Conservation (phyloP, 2,888 invertebrate species). For the Chaetoderma sp. region DNA sequence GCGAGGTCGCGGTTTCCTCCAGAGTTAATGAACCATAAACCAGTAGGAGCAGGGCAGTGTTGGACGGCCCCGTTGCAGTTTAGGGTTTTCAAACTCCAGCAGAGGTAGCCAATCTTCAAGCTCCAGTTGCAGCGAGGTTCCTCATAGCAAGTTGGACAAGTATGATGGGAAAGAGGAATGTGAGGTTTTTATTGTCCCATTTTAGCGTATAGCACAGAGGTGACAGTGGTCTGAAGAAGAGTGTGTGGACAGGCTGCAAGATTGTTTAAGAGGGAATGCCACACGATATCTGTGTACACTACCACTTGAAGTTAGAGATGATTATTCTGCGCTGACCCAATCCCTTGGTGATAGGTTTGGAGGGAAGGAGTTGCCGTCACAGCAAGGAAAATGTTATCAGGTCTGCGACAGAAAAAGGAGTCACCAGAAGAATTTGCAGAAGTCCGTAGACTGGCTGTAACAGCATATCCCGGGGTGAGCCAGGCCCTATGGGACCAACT, state of each 20-base stretch:
- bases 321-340: neutral
- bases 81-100: neutral
- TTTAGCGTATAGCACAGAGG: neutral
- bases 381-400: neutral
- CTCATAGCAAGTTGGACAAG: neutral
- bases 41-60: too few relatives aligned
- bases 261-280: neutral
- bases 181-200: neutral
- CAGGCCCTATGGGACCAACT: neutral
- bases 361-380: neutral
- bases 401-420: neutral
- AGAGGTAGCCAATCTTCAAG: neutral
- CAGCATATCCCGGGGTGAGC: neutral
- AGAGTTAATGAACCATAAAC: too few relatives aligned
- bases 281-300: neutral
- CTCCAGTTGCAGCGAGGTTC: neutral
- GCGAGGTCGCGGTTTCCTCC: too few relatives aligned
- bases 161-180: neutral
- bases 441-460: neutral
- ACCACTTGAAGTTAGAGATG: neutral
- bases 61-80: too few relatives aligned
- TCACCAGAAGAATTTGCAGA: neutral
- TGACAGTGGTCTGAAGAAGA: neutral
- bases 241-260: neutral
- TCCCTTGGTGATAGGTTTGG: neutral